Evolutionary conservation across 1,140 invertebrate genomes (phyloP), one percentile per base, ranked within the genome.

Genomic region (Lepidostoma basale): DNA sequence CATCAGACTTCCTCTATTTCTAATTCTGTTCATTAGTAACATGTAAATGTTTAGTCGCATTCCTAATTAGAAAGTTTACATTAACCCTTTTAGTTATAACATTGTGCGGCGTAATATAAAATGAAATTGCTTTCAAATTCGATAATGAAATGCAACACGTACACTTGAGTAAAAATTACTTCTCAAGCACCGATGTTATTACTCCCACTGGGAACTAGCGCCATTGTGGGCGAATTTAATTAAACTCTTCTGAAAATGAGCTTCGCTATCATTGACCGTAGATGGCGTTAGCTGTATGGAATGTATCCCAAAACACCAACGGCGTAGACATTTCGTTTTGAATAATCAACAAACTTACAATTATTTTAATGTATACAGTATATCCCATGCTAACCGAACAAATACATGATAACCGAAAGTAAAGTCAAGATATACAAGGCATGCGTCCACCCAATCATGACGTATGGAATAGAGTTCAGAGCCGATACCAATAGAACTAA

Each of bases 191-290:
- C 4, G 30, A 8, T 16, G 8, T 54, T 8, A 54, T 54, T 28
- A 2, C 8, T 14, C 33, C 14, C n/a, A n/a, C 25, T 54, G 1
- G n/a, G 20, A 18, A 23, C 30, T 54, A 5, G 28, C 8, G 28
- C 26, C 23, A 18, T 54, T 54, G 20, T n/a, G 20, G 20, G 10
- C 12, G 14, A 33, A 30, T 54, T 54, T 54, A 30, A 54, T 54
- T 54, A 30, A 54, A 33, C 12, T 54, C 25, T 12, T 54, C 25
- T 54, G n/a, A 33, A 54, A 33, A 54, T 54, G n/a, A 54, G 25
- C 49, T 54, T 54, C 8, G 45, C 22, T 23, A 54, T 54, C 49
- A 54, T 54, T 18, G 12, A 54, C 49, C 28, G 18, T 54, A 14
- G 14, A 18, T 42, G 5, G 5, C n/a, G 8, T 6, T 3, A 42